Base-by-base conservation (phyloP, 2,113 vertebrate species). In the Chaetodon auriga region DNA sequence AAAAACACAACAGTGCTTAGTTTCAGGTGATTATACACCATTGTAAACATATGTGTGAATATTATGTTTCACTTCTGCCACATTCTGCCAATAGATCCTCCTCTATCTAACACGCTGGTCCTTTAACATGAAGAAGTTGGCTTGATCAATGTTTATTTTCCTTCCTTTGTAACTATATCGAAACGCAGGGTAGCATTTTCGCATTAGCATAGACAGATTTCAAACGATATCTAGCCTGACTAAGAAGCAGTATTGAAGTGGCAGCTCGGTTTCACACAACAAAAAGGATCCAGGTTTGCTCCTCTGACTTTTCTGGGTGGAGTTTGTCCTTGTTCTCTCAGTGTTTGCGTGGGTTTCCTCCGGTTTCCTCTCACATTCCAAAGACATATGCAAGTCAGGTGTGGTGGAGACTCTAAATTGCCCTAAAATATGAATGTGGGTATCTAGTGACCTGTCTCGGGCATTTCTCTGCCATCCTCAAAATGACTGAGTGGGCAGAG, bases 331-430 rank as follows among this genome's bases (percentile, higher is more conserved):
- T 69, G 60, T 72, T 87, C 61, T 53, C 25, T 75, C 48, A 35
- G 63, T 76, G 80, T 90, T 86, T 87, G 66, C 21, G 55, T 82
- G 64, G 72, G 82, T 83, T 73, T 75, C n/a, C 35, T 78, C 51
- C 77, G 78, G 86, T 82, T 89, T 87, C 64, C 68, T 78, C 68
- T 84, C 68, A 85, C 85, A 90, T 89, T 91, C 87, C 84, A 88
- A 82, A 78, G 60, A 82, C 74, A 78, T 73, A 82, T 82, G 68
- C 64, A 48, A 63, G 75, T 87, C 87, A 93, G 87, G 84, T 90
- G 54, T 49, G 80, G 43, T 64, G 80, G 75, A 82, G 81, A 55
- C 55, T 55, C 21, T 45, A 69, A 80, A 81, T 61, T 74, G 30
- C 30, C 65, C 45, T 49, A 71, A 73, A 76, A 66, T 55, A 76